Evolutionary conservation across 1,140 invertebrate species (phyloP).

Genomic region (Brachionus koreanus): DNA sequence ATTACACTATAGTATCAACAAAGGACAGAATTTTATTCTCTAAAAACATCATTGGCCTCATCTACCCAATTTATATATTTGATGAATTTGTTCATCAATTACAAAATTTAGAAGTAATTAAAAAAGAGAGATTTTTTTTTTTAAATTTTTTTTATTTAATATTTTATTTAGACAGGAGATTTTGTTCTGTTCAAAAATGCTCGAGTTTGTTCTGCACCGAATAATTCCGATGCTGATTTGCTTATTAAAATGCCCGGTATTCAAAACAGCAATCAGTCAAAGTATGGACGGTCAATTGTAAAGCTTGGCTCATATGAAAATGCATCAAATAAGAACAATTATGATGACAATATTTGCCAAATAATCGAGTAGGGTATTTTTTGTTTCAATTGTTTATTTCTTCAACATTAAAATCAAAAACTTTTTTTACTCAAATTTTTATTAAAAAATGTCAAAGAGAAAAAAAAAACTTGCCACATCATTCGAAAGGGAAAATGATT

Average conservation of each 20-base stretch:
- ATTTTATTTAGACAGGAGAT: background rate
- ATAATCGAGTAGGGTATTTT: background rate
- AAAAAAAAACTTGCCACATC: no score
- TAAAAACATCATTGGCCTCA: background rate
- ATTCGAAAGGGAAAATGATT: no score
- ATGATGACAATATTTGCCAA: background rate
- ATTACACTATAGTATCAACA: background rate
- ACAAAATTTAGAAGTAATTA: background rate
- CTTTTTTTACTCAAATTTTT: no score
- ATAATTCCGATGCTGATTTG: slow-evolving; percentile 3
- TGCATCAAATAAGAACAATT: background rate
- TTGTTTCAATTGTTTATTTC: no score
- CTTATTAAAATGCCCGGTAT: slow-evolving; percentile 10
- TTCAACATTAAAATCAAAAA: no score
- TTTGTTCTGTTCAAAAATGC: slow-evolving; percentile 18
- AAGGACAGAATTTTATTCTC: background rate
- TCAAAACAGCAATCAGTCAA: slow-evolving; percentile 6
- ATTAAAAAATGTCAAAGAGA: no score
- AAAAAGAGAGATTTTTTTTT: background rate
- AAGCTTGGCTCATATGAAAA: background rate
- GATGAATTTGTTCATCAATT: slow-evolving; percentile 11
- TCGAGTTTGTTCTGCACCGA: background rate
- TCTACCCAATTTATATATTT: background rate
- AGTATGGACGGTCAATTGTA: background rate
- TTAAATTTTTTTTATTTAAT: background rate